Conservation (phyloP, 1,140 invertebrate species). For the Homalodisca vitripennis region DNA sequence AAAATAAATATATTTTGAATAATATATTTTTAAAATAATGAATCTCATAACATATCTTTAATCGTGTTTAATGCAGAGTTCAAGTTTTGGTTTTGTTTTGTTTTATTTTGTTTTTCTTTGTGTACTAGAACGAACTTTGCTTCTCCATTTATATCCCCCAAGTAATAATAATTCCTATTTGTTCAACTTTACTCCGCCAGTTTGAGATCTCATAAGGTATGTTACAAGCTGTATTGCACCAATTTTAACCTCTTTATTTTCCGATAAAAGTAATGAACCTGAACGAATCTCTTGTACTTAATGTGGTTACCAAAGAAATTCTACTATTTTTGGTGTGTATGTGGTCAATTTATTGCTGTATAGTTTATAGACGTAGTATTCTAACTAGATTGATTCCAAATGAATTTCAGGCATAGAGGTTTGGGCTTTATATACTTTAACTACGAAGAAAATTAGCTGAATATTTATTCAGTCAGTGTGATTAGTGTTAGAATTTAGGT, state of each 20-base stretch:
- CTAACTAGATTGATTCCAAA: background rate
- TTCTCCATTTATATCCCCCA: background rate
- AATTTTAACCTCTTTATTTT: background rate
- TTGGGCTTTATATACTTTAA: background rate
- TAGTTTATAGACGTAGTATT: conserved; percentile 16
- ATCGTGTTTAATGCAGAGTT: background rate
- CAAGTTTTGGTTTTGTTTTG: background rate
- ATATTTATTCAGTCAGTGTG: conserved; percentile 8
- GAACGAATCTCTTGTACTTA: background rate
- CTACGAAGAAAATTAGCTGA: background rate
- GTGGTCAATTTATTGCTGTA: background rate
- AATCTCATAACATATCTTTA: background rate
- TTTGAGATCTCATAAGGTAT: conserved; percentile 13
- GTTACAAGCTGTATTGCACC: background rate
- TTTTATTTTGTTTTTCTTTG: background rate
- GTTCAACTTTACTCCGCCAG: background rate
- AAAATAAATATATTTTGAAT: too few species aligned
- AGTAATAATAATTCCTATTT: background rate
- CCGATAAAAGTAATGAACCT: background rate
- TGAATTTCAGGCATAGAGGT: conserved; percentile 1
- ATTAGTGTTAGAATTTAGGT: conserved; percentile 2
- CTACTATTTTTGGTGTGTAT: conserved; percentile 12
- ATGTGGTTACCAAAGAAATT: conserved; percentile 18
- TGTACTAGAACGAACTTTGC: background rate
- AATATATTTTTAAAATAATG: background rate